phyloP scores from a whole-genome alignment of 64 coral and sea anemone genomes.

The Exaiptasia diaphana region DNA sequence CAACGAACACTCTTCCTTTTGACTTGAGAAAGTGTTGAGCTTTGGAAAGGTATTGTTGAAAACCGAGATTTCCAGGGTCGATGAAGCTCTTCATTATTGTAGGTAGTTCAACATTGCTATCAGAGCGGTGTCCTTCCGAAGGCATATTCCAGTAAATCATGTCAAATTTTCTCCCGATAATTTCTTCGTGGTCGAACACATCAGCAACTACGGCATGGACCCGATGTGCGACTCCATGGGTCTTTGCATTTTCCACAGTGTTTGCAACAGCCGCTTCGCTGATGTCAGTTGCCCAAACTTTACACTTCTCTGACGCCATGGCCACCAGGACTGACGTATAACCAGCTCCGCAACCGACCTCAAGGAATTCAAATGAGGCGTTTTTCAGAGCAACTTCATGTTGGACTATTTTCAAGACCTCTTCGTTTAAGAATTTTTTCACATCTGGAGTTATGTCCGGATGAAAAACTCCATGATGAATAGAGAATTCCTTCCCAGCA shows the following conservation, averaged over 20 bases:
- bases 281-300: constrained; percentile 7
- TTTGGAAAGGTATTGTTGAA: neutral
- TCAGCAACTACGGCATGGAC: neutral
- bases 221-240: neutral
- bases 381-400: neutral
- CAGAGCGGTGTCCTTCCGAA: neutral
- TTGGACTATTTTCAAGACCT: neutral
- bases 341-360: constrained; percentile 4
- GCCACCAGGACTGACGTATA: neutral
- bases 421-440: neutral
- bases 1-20: neutral
- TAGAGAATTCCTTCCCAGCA: neutral
- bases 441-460: neutral
- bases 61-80: neutral
- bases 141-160: constrained; percentile 2
- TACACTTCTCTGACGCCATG: neutral
- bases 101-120: neutral
- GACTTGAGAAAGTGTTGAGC: neutral
- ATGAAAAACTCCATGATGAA: neutral
- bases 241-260: neutral
- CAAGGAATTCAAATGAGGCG: neutral
- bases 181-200: neutral
- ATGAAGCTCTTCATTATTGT: neutral
- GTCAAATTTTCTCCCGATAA: constrained; percentile 1
- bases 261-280: neutral